A percentile compares a stretch with the other conserved stretches of the same genome.
phyloP scores from a whole-genome alignment of 2,797 vertebrate genomes.

The Hipposideros larvatus region DNA sequence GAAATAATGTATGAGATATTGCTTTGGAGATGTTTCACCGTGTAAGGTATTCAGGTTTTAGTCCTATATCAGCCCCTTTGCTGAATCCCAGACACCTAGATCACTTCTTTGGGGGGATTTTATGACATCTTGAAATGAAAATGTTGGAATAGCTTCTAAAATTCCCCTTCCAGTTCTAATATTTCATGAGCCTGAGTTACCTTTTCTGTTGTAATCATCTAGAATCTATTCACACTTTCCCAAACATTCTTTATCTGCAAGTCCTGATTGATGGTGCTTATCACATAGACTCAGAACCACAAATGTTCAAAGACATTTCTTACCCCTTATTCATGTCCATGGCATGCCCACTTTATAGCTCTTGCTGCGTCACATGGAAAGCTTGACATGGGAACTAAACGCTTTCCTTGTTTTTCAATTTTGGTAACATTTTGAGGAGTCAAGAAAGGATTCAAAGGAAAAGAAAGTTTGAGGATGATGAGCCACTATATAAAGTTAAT shows the following conservation, averaged over 20 bases:
- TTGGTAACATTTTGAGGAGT: background rate
- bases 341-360: background rate
- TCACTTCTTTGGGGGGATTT: background rate
- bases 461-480: background rate
- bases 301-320: background rate
- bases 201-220: background rate
- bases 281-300: background rate
- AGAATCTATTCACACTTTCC: background rate
- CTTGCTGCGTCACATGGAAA: background rate
- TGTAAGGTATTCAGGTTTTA: background rate
- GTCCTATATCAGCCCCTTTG: background rate
- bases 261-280: background rate
- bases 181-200: background rate
- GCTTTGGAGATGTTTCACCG: background rate
- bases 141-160: background rate
- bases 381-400: background rate
- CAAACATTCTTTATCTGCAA: background rate
- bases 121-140: background rate
- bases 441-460: background rate
- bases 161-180: background rate
- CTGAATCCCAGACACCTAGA: background rate
- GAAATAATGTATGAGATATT: background rate
- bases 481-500: background rate
- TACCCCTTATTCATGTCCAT: fast-evolving
- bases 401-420: background rate